Evolutionary conservation across 2,888 invertebrate species (phyloP).

Genomic region (Latrodectus hesperus): DNA sequence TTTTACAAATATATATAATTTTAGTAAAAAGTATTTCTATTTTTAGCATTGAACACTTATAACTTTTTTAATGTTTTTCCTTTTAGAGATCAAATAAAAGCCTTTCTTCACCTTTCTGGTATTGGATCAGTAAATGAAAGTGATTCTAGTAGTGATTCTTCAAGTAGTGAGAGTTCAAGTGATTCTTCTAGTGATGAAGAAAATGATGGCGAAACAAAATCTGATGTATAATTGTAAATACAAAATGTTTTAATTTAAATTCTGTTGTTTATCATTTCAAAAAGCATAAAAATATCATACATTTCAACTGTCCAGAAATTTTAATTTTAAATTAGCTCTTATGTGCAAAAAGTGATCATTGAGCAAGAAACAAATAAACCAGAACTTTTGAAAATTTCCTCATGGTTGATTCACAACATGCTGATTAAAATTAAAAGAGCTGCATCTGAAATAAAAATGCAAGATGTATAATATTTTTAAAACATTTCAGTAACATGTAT

Average conservation of each 20-base stretch:
- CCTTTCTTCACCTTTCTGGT: not conserved
- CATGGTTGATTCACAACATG: too few relatives aligned
- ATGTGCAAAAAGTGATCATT: too few relatives aligned
- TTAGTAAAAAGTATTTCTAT: too few relatives aligned
- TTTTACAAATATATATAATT: not conserved
- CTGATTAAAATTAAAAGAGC: too few relatives aligned
- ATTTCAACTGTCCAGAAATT: too few relatives aligned
- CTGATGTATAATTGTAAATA: not conserved
- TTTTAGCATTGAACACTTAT: not conserved
- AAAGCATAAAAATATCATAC: not conserved
- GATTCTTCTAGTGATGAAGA: not conserved
- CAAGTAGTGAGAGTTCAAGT: slow-evolving; percentile 21
- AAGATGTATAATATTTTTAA: too few relatives aligned
- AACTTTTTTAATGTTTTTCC: not conserved
- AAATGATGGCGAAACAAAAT: not conserved
- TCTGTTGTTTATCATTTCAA: not conserved
- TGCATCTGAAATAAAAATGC: too few relatives aligned
- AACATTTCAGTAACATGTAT: too few relatives aligned
- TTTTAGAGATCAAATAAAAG: not conserved
- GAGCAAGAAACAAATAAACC: too few relatives aligned
- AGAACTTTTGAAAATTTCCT: too few relatives aligned
- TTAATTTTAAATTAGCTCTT: too few relatives aligned
- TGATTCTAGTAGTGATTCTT: slow-evolving; percentile 32
- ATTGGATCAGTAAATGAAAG: not conserved
- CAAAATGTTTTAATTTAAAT: not conserved